A percentile compares a stretch with the other conserved stretches of the same genome.
Evolutionary conservation across 2,113 vertebrate genomes (phyloP).

Genomic region (Gulo gulo): DNA sequence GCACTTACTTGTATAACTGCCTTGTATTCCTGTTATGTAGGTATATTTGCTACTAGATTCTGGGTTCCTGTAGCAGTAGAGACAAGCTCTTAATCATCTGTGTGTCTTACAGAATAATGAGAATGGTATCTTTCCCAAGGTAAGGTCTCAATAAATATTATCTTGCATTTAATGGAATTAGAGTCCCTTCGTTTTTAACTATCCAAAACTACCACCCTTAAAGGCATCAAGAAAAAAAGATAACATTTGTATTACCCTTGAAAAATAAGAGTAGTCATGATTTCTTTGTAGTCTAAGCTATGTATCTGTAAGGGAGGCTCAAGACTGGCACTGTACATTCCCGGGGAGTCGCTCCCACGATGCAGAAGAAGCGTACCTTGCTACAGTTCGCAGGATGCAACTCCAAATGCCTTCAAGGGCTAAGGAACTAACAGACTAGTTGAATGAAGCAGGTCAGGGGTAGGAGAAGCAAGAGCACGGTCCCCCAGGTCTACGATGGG

Average conservation of each 20-base stretch:
- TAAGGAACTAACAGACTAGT: neutral
- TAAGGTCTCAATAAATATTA: neutral
- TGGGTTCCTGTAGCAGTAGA: neutral
- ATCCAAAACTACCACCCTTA: neutral
- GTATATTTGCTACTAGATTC: neutral
- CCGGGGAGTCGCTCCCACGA: neutral
- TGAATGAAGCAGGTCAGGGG: neutral
- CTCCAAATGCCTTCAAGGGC: neutral
- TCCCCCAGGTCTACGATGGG: neutral
- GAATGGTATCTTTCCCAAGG: neutral
- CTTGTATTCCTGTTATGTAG: neutral
- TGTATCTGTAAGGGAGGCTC: neutral
- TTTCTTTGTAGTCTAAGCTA: neutral
- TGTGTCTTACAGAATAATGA: neutral
- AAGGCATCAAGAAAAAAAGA: neutral
- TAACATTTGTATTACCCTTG: neutral
- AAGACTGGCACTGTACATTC: neutral
- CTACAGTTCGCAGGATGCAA: neutral
- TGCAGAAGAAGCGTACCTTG: neutral
- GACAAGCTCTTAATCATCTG: neutral
- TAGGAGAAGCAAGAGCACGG: neutral
- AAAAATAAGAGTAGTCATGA: neutral
- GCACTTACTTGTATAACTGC: neutral
- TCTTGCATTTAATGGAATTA: slow-evolving; percentile 9
- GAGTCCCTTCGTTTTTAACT: neutral